Evolutionary conservation across 2,113 vertebrate species (phyloP).

Genomic region (Ceyx melanurus): DNA sequence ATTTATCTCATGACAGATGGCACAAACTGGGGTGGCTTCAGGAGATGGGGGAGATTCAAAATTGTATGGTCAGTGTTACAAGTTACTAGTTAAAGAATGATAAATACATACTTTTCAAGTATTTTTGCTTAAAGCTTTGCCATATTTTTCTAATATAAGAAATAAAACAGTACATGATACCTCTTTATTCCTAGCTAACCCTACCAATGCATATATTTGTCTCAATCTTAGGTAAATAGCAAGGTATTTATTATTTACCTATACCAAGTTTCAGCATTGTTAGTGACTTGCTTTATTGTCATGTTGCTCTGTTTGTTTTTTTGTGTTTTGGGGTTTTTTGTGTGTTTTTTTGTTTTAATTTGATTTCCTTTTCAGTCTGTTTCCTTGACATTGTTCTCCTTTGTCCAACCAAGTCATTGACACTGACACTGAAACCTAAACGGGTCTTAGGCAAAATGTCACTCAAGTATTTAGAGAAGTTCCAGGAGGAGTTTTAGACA

Average conservation of each 20-base stretch:
- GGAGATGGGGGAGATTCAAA: neutral
- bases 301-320: accelerated
- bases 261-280: neutral
- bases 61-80: neutral
- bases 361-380: neutral
- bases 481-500: neutral
- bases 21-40: accelerated
- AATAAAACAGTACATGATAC: neutral
- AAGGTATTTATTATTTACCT: neutral
- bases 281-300: neutral
- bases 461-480: neutral
- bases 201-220: neutral
- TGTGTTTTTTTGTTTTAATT: neutral
- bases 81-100: neutral
- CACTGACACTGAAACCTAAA: neutral
- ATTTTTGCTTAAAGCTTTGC: neutral
- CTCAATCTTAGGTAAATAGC: neutral
- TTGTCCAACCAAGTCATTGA: neutral
- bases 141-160: neutral
- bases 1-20: neutral
- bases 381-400: neutral
- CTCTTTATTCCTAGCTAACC: neutral
- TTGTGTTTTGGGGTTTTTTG: neutral
- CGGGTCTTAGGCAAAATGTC: neutral
- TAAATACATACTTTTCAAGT: neutral